Conservation (phyloP, 2,113 vertebrate genomes). For the Sander vitreus region DNA sequence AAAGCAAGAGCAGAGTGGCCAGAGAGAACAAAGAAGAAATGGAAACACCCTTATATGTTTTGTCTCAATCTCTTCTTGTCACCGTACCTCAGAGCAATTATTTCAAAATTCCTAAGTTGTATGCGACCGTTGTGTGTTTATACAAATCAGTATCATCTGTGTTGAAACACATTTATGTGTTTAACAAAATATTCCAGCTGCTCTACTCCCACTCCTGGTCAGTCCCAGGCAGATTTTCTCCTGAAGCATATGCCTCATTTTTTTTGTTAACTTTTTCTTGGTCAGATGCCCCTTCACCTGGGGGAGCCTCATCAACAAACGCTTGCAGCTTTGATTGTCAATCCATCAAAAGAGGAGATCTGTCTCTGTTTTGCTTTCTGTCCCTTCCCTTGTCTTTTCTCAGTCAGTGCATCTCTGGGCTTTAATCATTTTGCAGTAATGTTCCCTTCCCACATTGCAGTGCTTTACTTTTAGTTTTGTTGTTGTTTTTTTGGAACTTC, state of each 20-base stretch:
- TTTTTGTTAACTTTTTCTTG: slow-evolving; percentile 8
- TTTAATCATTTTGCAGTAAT: slow-evolving; percentile 46
- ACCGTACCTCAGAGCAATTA: not conserved
- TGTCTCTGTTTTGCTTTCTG: slow-evolving; percentile 18
- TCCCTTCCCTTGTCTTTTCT: slow-evolving; percentile 29
- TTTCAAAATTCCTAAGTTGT: not conserved
- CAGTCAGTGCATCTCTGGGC: slow-evolving; percentile 37
- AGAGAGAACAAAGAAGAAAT: slow-evolving; percentile 10
- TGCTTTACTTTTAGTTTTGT: no score
- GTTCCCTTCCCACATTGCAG: no score
- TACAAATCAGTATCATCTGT: not conserved
- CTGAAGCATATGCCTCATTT: slow-evolving; percentile 2
- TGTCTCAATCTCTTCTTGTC: not conserved
- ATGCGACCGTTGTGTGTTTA: not conserved
- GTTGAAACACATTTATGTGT: slow-evolving; percentile 15
- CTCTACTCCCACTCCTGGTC: not conserved
- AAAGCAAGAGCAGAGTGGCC: slow-evolving; percentile 7
- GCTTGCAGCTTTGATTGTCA: slow-evolving; percentile 18
- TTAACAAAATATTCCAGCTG: slow-evolving; percentile 19
- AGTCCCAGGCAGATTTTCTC: slow-evolving; percentile 18
- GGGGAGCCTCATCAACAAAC: slow-evolving; percentile 23
- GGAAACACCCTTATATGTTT: slow-evolving; percentile 24
- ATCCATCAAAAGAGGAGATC: slow-evolving; percentile 10
- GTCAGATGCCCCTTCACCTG: slow-evolving; percentile 6
- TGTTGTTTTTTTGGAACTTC: no score